phyloP scores from a whole-genome alignment of 2,113 vertebrate genomes.

The Rhinoptilus africanus region DNA sequence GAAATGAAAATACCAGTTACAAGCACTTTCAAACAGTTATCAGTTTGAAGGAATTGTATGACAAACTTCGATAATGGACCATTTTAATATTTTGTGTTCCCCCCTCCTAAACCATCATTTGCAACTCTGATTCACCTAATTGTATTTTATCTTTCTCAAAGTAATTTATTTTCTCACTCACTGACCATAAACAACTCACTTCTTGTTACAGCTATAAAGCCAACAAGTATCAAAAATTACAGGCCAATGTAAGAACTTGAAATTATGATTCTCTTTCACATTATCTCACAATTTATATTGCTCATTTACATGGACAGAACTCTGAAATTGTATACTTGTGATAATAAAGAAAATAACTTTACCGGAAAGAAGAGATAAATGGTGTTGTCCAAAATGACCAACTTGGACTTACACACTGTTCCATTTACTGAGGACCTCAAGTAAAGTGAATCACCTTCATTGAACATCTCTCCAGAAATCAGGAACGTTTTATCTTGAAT shows the following conservation, averaged over 20 bases:
- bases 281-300: not conserved
- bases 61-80: not conserved
- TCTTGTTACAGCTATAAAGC: not conserved
- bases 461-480: conserved; percentile 80
- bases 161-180: not conserved
- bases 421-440: conserved; percentile 87
- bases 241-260: not conserved
- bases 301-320: not conserved
- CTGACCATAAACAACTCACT: not conserved
- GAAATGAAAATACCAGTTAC: not conserved
- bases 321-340: not conserved
- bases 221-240: not conserved
- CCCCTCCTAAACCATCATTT: not conserved
- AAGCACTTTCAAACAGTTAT: not conserved
- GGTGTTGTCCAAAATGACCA: conserved; percentile 85
- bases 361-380: conserved; percentile 91
- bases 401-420: conserved; percentile 79
- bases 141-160: not conserved
- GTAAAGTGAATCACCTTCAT: conserved; percentile 75
- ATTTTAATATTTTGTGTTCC: not conserved
- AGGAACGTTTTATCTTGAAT: conserved; percentile 77
- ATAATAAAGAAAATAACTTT: conserved; percentile 21
- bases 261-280: not conserved
- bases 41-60: not conserved
- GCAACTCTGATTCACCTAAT: not conserved